phyloP scores from a whole-genome alignment of 2,113 vertebrate genomes.

The Probosciger aterrimus region DNA sequence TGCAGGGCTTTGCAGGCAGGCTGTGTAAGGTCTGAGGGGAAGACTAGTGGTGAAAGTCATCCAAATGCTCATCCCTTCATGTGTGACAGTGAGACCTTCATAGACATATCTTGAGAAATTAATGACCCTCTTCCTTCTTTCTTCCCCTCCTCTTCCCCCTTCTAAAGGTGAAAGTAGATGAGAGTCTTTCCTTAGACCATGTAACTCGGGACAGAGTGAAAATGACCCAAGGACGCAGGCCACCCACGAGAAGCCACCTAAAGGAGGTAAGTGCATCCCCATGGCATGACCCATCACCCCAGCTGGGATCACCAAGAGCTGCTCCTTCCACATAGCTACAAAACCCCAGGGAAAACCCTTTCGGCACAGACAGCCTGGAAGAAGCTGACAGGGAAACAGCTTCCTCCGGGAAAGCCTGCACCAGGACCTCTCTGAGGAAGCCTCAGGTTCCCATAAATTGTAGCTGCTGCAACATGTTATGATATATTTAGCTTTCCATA shows the following conservation, averaged over 20 bases:
- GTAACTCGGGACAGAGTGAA: slow-evolving; percentile 88
- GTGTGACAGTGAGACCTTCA: not conserved
- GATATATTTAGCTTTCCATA: slow-evolving; percentile 16
- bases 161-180: slow-evolving; percentile 86
- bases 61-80: not conserved
- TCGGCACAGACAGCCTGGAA: not conserved
- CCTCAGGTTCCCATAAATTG: not conserved
- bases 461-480: not conserved
- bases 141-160: not conserved
- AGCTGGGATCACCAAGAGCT: not conserved
- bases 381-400: not conserved
- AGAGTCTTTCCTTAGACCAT: slow-evolving; percentile 86
- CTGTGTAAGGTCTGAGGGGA: not conserved
- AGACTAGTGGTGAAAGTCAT: not conserved
- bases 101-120: not conserved
- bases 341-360: not conserved
- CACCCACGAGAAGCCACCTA: slow-evolving; percentile 90
- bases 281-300: not conserved
- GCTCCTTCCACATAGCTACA: not conserved
- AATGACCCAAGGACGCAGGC: slow-evolving; percentile 80
- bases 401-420: not conserved
- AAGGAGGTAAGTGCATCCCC: slow-evolving; percentile 82
- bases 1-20: not conserved
- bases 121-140: not conserved
- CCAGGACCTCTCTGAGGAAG: not conserved